Conservation (phyloP, 2,888 invertebrate species). For the Encarsia formosa region DNA sequence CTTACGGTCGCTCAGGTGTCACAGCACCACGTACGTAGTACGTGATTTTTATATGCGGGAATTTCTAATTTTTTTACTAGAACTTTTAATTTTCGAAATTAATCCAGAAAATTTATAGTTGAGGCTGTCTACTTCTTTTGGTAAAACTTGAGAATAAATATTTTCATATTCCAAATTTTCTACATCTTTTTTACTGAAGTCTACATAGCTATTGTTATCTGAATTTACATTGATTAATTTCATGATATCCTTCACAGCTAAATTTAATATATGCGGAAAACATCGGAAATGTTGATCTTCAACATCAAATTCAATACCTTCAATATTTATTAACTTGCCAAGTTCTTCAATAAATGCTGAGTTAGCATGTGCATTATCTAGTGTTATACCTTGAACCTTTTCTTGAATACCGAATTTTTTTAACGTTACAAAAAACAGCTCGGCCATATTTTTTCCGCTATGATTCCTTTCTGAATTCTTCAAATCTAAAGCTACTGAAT, state of each 20-base stretch:
- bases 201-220: no score
- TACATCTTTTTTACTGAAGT: no score
- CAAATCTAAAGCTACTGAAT: background rate
- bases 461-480: background rate
- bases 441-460: background rate
- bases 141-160: background rate
- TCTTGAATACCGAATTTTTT: background rate
- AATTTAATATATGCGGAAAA: constrained; percentile 34
- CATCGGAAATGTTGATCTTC: constrained; percentile 35
- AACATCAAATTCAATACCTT: constrained; percentile 18
- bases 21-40: no score
- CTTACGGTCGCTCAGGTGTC: no score
- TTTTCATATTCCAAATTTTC: no score
- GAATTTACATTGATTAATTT: constrained; percentile 8
- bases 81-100: no score
- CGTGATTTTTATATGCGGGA: no score
- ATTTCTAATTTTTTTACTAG: no score
- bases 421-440: background rate
- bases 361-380: constrained; percentile 9
- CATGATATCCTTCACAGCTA: constrained; percentile 32
- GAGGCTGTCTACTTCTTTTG: background rate
- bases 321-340: background rate
- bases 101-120: background rate
- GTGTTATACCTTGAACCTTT: constrained; percentile 4
- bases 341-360: constrained; percentile 7